phyloP scores from a whole-genome alignment of 2,888 invertebrate species.

The Myopa testacea region DNA sequence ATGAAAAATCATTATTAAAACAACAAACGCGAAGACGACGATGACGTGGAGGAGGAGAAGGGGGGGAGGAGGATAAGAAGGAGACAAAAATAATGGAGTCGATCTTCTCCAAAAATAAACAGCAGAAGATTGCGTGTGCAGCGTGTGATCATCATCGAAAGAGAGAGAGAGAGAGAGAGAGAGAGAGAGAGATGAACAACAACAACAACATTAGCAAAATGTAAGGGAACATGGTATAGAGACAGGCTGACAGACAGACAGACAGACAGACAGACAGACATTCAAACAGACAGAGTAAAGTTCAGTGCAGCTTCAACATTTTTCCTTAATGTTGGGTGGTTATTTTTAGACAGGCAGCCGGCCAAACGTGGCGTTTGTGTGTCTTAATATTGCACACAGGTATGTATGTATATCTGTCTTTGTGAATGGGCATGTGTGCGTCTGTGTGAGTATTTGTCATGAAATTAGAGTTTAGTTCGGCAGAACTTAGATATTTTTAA shows the following conservation, averaged over 20 bases:
- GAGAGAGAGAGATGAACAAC: neutral
- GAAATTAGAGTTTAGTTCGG: constrained; percentile 20
- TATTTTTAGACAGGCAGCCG: constrained; percentile 38
- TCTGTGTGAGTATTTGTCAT: neutral
- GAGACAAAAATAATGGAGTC: constrained; percentile 33
- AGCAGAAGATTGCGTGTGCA: constrained; percentile 55
- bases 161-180: neutral
- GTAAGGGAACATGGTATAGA: constrained; percentile 48
- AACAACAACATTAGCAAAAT: neutral
- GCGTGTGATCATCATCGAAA: constrained; percentile 52
- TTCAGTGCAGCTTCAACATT: constrained; percentile 24
- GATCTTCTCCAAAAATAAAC: constrained; percentile 43
- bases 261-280: constrained; percentile 45
- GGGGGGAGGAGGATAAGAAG: neutral
- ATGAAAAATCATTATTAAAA: constrained; percentile 38
- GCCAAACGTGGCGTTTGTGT: constrained; percentile 47
- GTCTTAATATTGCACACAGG: constrained; percentile 17
- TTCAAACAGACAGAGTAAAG: constrained; percentile 38
- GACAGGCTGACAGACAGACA: constrained; percentile 53
- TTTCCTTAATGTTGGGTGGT: constrained; percentile 29
- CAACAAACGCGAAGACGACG: constrained; percentile 26
- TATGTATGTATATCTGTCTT: constrained; percentile 21
- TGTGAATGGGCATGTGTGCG: constrained; percentile 19
- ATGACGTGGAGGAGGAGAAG: neutral
- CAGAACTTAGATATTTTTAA: constrained; percentile 54